These are phyloP conservation scores for Clarias gariepinus DNA, from an alignment of 2,113 vertebrate genomes.

Conservation along the genomic window DNA sequence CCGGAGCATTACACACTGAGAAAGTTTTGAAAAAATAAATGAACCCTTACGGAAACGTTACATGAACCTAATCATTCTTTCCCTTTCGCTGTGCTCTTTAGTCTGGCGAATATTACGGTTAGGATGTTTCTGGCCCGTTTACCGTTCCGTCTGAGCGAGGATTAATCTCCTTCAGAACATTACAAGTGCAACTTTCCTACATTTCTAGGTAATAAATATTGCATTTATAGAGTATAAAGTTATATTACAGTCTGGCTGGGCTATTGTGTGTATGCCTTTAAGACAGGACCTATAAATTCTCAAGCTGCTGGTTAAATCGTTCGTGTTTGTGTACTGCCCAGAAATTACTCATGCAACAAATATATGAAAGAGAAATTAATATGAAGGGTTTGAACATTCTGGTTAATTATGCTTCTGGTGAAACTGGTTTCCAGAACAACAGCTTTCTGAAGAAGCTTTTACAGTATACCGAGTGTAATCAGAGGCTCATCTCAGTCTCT, in stretches of 20 bases:
- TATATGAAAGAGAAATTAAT: too few species aligned
- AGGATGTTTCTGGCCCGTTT: background rate
- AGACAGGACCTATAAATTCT: background rate
- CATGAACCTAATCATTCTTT: background rate
- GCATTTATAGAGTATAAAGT: background rate
- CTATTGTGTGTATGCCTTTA: background rate
- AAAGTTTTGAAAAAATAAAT: conserved; percentile 16
- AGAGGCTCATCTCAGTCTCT: conserved; percentile 1
- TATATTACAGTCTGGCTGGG: background rate
- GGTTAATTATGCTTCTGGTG: too few species aligned
- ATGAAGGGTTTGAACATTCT: too few species aligned
- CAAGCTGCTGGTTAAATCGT: background rate
- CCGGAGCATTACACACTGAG: background rate
- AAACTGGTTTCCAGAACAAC: too few species aligned
- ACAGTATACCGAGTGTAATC: conserved; percentile 12
- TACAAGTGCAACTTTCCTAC: background rate
- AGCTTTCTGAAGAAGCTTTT: conserved; percentile 1
- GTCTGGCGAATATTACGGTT: background rate
- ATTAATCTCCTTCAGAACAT: background rate
- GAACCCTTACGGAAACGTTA: background rate
- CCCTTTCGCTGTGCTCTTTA: background rate
- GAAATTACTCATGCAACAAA: background rate
- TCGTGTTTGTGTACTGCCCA: background rate
- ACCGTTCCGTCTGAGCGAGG: background rate
- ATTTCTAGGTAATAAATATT: background rate